Percentiles rank a stretch among this genome's conserved stretches.
These are phyloP conservation scores for Drosophila borborema DNA, from an alignment of 2,888 invertebrate species.

Conservation along the genomic window DNA sequence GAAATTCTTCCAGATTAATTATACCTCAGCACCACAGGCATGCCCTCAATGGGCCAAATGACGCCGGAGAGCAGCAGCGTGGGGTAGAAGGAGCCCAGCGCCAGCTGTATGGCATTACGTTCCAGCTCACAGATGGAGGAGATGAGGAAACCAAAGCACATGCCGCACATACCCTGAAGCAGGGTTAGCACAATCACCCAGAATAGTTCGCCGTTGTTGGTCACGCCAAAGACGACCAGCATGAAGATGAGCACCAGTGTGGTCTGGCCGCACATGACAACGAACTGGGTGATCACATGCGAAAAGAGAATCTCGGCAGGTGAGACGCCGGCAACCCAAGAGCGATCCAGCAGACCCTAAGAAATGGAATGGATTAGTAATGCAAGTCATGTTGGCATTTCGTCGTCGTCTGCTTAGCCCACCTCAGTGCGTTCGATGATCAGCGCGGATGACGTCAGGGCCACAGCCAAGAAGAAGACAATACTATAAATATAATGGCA, in stretches of 20 bases:
- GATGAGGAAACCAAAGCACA: slow-evolving; percentile 98
- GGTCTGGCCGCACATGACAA: slow-evolving; percentile 97
- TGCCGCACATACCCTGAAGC: slow-evolving; percentile 96
- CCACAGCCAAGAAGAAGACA: slow-evolving; percentile 98
- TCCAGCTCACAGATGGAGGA: slow-evolving; percentile 96
- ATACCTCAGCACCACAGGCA: slow-evolving; percentile 92
- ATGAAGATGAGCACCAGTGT: slow-evolving; percentile 95
- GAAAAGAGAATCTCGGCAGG: slow-evolving; percentile 96
- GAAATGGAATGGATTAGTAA: not conserved
- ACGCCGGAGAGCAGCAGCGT: slow-evolving; percentile 96
- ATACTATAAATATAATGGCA: slow-evolving; percentile 87
- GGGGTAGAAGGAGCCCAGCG: slow-evolving; percentile 97
- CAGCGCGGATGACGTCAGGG: slow-evolving; percentile 95
- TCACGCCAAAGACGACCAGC: slow-evolving; percentile 94
- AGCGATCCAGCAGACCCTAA: slow-evolving; percentile 93
- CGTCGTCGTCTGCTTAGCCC: slow-evolving; percentile 33
- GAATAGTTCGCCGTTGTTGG: slow-evolving; percentile 94
- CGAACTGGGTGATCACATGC: slow-evolving; percentile 97
- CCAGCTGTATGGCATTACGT: slow-evolving; percentile 96
- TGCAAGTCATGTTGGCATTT: not conserved
- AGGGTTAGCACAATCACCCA: slow-evolving; percentile 94
- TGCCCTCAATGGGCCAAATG: slow-evolving; percentile 98
- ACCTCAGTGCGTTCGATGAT: slow-evolving; percentile 95
- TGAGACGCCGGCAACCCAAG: slow-evolving; percentile 97
- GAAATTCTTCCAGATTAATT: slow-evolving; percentile 5